Evolutionary conservation across 2,113 vertebrate genomes (phyloP).

Genomic region (Lucifuga dentata): DNA sequence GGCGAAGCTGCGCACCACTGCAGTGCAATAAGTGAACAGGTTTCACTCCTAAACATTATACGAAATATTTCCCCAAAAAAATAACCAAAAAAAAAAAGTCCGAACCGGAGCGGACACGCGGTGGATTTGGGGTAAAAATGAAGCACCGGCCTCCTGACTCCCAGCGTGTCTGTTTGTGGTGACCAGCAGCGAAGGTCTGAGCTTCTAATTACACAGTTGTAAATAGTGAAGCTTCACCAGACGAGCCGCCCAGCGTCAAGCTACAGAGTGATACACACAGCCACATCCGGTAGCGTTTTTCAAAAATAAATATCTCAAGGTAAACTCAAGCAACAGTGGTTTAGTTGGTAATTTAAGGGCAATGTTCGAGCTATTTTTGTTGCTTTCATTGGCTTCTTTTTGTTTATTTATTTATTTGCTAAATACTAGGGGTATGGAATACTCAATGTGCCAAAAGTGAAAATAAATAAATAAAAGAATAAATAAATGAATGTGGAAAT

Average conservation of each 20-base stretch:
- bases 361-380: too few species aligned
- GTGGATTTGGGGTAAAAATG: background rate
- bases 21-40: constrained; percentile 66
- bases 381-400: too few species aligned
- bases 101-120: background rate
- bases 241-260: constrained; percentile 49
- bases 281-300: background rate
- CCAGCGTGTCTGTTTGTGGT: constrained; percentile 22
- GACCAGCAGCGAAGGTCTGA: constrained; percentile 16
- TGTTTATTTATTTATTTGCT: too few species aligned
- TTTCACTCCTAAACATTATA: constrained; percentile 52
- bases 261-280: fast-evolving
- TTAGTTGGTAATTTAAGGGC: too few species aligned
- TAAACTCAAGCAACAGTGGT: too few species aligned
- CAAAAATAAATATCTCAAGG: constrained; percentile 48
- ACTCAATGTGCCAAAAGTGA: too few species aligned
- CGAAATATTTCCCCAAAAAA: constrained; percentile 47
- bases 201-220: constrained; percentile 61
- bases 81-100: constrained; percentile 24
- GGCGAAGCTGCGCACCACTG: constrained; percentile 74
- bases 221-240: constrained; percentile 56
- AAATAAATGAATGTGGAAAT: too few species aligned
- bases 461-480: too few species aligned
- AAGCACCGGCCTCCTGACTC: background rate
- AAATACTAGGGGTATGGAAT: too few species aligned